phyloP scores from a whole-genome alignment of 2,797 vertebrate species.

The Caiman crocodilus region DNA sequence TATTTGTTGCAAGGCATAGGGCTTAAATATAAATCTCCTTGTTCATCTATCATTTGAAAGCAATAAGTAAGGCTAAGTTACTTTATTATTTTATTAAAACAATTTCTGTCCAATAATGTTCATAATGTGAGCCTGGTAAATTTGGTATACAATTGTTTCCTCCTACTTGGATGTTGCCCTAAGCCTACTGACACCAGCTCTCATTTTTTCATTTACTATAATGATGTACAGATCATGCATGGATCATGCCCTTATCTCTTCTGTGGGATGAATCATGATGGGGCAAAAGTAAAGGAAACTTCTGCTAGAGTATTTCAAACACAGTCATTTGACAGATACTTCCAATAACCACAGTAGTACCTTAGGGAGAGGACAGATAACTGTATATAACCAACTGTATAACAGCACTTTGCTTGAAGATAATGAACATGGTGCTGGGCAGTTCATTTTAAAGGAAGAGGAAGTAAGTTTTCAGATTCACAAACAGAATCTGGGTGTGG shows the following conservation, averaged over 20 bases:
- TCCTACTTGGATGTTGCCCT: not conserved
- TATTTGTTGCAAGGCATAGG: not conserved
- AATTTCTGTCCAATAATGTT: not conserved
- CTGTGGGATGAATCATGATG: not conserved
- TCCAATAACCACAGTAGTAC: not conserved
- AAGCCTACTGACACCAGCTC: not conserved
- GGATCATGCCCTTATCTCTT: not conserved
- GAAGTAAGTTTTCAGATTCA: not conserved
- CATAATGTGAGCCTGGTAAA: not conserved
- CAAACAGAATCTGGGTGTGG: fast-evolving
- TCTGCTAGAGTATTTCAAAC: not conserved
- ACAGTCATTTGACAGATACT: not conserved
- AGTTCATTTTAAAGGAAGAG: not conserved
- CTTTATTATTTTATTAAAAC: not conserved
- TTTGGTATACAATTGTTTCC: not conserved
- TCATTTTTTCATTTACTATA: not conserved
- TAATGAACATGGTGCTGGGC: fast-evolving
- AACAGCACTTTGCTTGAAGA: not conserved
- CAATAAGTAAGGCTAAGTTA: not conserved
- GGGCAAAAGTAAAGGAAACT: not conserved
- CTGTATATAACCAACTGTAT: not conserved
- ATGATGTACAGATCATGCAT: not conserved
- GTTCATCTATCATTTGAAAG: not conserved
- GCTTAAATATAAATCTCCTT: not conserved
- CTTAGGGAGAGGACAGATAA: not conserved